A percentile compares a stretch with the other conserved stretches of the same genome.
Evolutionary conservation across 2,113 vertebrate species (phyloP).

Genomic region (Festucalex cinctus): DNA sequence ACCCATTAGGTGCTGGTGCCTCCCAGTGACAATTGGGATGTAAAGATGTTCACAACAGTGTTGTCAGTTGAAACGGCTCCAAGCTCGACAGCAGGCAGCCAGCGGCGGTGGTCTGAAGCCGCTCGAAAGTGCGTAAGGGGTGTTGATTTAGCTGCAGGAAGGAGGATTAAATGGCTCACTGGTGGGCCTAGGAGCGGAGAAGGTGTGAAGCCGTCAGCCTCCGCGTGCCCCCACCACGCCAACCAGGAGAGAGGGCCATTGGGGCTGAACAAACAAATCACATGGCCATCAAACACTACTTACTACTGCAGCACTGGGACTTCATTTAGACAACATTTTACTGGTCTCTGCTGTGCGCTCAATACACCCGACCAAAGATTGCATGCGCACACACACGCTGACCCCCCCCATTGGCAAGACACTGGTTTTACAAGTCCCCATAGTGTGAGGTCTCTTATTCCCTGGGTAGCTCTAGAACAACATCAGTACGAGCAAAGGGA

Average conservation of each 20-base stretch:
- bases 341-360: conserved; percentile 62
- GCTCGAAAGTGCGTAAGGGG: conserved; percentile 65
- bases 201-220: conserved; percentile 82
- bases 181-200: conserved; percentile 81
- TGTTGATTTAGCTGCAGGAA: conserved; percentile 76
- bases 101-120: conserved; percentile 42
- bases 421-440: conserved; percentile 72
- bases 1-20: neutral
- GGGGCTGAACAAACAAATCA: conserved; percentile 88
- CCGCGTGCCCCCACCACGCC: conserved; percentile 44
- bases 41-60: neutral
- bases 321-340: conserved; percentile 74
- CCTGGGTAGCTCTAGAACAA: conserved; percentile 61
- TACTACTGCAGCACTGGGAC: conserved; percentile 71
- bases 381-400: conserved; percentile 14
- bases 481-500: conserved; percentile 39
- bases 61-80: conserved; percentile 5
- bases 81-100: conserved; percentile 24
- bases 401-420: conserved; percentile 64
- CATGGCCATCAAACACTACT: conserved; percentile 85
- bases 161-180: conserved; percentile 93
- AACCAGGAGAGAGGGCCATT: conserved; percentile 79
- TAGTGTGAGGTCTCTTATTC: conserved; percentile 69
- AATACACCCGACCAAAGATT: conserved; percentile 43
- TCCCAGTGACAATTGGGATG: neutral